Conservation (phyloP, 2,797 vertebrate species). For the Cynodonichthys magdalenae region DNA sequence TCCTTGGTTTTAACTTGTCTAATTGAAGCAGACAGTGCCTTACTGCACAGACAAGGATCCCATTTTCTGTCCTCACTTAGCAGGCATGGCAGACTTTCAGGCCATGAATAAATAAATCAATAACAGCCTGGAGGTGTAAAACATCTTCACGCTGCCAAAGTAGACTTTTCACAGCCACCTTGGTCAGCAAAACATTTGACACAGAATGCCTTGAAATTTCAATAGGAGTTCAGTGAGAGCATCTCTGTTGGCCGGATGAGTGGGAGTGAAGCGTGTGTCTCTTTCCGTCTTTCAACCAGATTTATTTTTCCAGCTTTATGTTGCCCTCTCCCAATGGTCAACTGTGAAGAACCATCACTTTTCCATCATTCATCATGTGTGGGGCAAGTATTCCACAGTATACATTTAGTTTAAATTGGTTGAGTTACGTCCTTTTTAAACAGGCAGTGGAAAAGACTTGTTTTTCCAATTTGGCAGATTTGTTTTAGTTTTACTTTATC, state of each 20-base stretch:
- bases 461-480: no score
- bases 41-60: conserved; percentile 64
- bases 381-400: not conserved
- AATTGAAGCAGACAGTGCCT: conserved; percentile 74
- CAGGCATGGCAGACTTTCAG: conserved; percentile 44
- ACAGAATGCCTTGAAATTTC: conserved; percentile 19
- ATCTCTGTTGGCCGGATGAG: conserved; percentile 3
- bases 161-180: conserved; percentile 27
- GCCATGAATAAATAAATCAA: conserved; percentile 64
- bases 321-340: conserved; percentile 2
- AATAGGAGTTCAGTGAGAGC: conserved; percentile 8
- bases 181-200: conserved; percentile 34
- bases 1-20: conserved; percentile 71
- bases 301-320: conserved; percentile 18
- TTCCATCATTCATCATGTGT: conserved; percentile 21
- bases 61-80: conserved; percentile 65
- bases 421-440: no score
- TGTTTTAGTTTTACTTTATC: no score
- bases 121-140: conserved; percentile 61
- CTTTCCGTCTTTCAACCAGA: not conserved
- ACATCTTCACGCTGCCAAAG: conserved; percentile 20
- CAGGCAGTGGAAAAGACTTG: no score
- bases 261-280: not conserved
- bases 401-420: not conserved
- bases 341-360: conserved; percentile 9